These are phyloP conservation scores for Pristionchus exspectatus DNA, from an alignment of 2,888 invertebrate genomes.

Conservation along the genomic window DNA sequence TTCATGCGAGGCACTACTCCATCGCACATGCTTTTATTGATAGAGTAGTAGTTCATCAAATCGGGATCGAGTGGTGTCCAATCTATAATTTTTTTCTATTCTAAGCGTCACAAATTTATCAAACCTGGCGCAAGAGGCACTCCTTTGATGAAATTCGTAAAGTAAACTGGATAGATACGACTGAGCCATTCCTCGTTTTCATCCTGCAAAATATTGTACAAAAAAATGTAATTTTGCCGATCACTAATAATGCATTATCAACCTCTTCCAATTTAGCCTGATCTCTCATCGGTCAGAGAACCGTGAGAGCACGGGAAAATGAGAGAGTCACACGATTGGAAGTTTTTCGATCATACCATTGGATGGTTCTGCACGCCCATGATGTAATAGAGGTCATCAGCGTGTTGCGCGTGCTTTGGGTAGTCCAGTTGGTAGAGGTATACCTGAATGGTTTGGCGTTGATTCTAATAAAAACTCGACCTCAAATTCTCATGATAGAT, in stretches of 20 bases:
- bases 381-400: slow-evolving; percentile 39
- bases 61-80: slow-evolving; percentile 3
- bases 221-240: too few species aligned
- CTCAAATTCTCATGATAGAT: too few species aligned
- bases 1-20: neutral
- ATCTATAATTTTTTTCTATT: neutral
- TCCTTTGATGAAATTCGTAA: slow-evolving; percentile 48
- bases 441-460: too few species aligned
- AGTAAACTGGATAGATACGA: slow-evolving; percentile 44
- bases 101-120: neutral
- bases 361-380: slow-evolving; percentile 35
- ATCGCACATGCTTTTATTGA: slow-evolving; percentile 24
- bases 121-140: slow-evolving; percentile 19
- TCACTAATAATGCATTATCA: too few species aligned
- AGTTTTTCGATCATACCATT: neutral
- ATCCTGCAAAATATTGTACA: slow-evolving; percentile 31
- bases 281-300: too few species aligned
- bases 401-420: slow-evolving; percentile 13
- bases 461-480: too few species aligned
- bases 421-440: slow-evolving; percentile 53
- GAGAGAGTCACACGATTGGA: too few species aligned
- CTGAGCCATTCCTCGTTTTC: slow-evolving; percentile 39
- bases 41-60: slow-evolving; percentile 51
- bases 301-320: too few species aligned
- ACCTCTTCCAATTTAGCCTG: too few species aligned